Evolutionary conservation across 2,888 invertebrate genomes (phyloP), one percentile per base, ranked within the genome.

Genomic region (Silvanus unidentatus): DNA sequence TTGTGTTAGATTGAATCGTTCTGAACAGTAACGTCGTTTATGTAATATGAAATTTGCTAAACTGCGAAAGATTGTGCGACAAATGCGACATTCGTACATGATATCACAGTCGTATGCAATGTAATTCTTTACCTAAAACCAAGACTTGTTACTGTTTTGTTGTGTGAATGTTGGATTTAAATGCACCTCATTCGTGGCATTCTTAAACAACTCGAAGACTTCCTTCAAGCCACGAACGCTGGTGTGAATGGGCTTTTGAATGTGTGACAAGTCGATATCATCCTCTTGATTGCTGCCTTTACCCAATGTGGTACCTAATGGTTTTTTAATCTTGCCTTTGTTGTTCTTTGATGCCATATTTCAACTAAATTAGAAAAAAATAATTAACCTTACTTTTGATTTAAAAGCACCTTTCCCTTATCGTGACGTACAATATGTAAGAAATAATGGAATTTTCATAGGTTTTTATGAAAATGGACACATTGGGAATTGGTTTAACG

Each of bases 1-100:
- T 22, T 48, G 41, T 37, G 44, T 15, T 12, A 48, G 49, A 42
- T 45, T 55, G 40, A 76, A 81, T 51, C 75, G 77, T 44, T 79
- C 77, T 54, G 71, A 77, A 63, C 94, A 94, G 67, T 86, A 94
- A 30, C 82, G 79, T 47, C 92, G 77, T 72, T 95, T 95, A 68
- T 95, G 95, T 28, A 89, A 84, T 55, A 94, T 80, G 64, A 93
- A 90, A 73, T 94, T 93, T 11, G 86, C 84, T 52, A 94, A 73
- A 66, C 89, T 89, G 56, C 94, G 79, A 68, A 91, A 94, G 62
- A 95, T 77, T 63, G 85, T 89, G 28, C 86, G 78, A 65, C 95
- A 95, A 13, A 87, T 80, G 69, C 85, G 85, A 71, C 95, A 95
- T 71, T 95, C 95, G 71, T 89, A 88, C 59, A 95, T 78, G 45